A percentile compares a stretch with the other conserved stretches of the same genome.
phyloP scores from a whole-genome alignment of 1,140 invertebrate genomes.

The Tenebrio molitor region DNA sequence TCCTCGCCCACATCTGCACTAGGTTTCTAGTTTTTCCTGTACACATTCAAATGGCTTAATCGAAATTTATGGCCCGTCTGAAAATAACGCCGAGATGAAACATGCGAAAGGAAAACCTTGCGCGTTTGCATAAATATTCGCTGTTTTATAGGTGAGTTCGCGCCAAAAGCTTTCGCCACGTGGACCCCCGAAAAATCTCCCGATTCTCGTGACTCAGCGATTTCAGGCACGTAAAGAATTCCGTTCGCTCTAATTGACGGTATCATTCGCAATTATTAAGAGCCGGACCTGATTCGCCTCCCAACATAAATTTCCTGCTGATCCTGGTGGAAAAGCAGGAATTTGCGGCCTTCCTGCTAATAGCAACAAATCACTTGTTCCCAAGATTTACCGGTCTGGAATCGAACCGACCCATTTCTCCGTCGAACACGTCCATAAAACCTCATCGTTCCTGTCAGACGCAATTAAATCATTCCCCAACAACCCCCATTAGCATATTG shows the following conservation, averaged over 20 bases:
- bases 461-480: constrained; percentile 11
- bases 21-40: constrained; percentile 25
- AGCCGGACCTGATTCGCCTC: constrained; percentile 25
- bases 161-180: too few species aligned
- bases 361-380: constrained; percentile 33
- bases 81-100: constrained; percentile 13
- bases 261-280: constrained; percentile 21
- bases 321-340: constrained; percentile 32
- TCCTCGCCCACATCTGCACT: constrained; percentile 6
- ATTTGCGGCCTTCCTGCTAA: constrained; percentile 39
- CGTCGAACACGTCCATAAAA: background rate
- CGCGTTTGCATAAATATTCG: constrained; percentile 14
- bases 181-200: too few species aligned
- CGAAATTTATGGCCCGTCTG: constrained; percentile 25
- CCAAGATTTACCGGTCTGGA: background rate
- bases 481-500: background rate
- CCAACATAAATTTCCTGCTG: constrained; percentile 39
- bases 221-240: constrained; percentile 13
- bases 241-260: background rate
- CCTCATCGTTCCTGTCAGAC: constrained; percentile 7
- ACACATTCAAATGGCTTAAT: constrained; percentile 31
- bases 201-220: too few species aligned
- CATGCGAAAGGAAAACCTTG: constrained; percentile 4
- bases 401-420: background rate
- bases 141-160: constrained; percentile 2